Evolutionary conservation across 2,888 invertebrate genomes (phyloP).

Genomic region (Hartigia nigra): DNA sequence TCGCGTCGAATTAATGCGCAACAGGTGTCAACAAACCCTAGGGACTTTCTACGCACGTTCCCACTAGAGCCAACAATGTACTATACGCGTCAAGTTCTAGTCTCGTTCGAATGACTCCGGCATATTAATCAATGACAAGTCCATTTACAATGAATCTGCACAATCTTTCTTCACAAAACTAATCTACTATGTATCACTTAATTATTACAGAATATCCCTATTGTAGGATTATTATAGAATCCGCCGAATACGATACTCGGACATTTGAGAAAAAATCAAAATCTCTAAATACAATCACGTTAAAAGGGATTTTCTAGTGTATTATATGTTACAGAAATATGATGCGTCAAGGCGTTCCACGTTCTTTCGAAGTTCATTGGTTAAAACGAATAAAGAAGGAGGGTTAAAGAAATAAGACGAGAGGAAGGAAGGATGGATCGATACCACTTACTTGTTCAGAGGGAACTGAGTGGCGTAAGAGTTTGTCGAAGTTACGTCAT

Average conservation of each 20-base stretch:
- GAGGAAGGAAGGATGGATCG: not conserved
- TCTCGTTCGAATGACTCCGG: not conserved
- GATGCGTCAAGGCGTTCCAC: not conserved
- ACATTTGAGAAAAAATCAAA: not conserved
- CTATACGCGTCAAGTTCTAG: not conserved
- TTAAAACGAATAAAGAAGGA: not conserved
- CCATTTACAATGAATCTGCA: not conserved
- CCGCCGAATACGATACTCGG: not conserved
- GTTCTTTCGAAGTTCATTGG: not conserved
- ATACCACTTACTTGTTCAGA: not conserved
- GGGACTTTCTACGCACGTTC: constrained; percentile 3
- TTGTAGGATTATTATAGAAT: not conserved
- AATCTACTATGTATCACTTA: not conserved
- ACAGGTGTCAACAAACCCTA: constrained; percentile 46
- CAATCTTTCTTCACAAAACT: not conserved
- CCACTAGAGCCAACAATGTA: not conserved
- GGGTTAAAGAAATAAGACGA: not conserved
- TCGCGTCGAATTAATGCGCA: constrained; percentile 57
- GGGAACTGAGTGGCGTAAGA: not conserved
- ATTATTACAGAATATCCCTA: not conserved
- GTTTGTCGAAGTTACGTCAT: not conserved
- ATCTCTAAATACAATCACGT: not conserved
- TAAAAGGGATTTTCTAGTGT: no score
- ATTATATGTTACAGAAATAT: not conserved
- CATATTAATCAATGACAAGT: not conserved